phyloP scores from a whole-genome alignment of 2,113 vertebrate genomes.

The Semnopithecus entellus region DNA sequence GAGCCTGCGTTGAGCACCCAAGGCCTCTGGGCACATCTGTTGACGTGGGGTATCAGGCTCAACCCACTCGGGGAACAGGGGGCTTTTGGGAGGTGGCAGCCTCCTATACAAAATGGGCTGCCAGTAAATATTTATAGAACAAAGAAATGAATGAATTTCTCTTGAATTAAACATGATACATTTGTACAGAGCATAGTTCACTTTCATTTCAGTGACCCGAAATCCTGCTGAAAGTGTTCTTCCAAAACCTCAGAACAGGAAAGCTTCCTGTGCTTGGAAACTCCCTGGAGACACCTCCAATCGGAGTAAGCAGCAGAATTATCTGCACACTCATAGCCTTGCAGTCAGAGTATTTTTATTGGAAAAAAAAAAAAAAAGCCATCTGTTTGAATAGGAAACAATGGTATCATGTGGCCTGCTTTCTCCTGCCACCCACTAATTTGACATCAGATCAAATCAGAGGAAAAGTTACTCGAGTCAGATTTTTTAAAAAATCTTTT shows the following conservation, averaged over 20 bases:
- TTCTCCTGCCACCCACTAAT: constrained; percentile 72
- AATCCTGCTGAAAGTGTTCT: not conserved
- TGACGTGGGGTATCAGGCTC: accelerated
- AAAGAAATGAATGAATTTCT: not conserved
- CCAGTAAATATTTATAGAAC: not conserved
- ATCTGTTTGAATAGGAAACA: constrained; percentile 34
- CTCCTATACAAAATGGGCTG: not conserved
- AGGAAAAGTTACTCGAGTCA: constrained; percentile 65
- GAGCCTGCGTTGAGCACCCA: accelerated
- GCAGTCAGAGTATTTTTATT: not conserved
- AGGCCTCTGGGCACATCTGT: not conserved
- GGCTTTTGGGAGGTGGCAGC: not conserved
- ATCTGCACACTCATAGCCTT: not conserved
- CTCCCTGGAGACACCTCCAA: not conserved
- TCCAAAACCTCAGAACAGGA: not conserved
- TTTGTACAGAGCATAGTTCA: not conserved
- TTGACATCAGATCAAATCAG: constrained; percentile 73
- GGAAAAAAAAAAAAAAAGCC: not conserved
- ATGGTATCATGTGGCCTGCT: constrained; percentile 13
- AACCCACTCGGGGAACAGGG: not conserved
- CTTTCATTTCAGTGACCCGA: not conserved
- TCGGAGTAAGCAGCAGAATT: not conserved
- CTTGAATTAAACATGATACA: not conserved
- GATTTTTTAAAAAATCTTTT: constrained; percentile 22
- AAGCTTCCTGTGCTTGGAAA: not conserved